Base-by-base conservation (phyloP, 2,888 invertebrate species). In the Eristalis tenax region DNA sequence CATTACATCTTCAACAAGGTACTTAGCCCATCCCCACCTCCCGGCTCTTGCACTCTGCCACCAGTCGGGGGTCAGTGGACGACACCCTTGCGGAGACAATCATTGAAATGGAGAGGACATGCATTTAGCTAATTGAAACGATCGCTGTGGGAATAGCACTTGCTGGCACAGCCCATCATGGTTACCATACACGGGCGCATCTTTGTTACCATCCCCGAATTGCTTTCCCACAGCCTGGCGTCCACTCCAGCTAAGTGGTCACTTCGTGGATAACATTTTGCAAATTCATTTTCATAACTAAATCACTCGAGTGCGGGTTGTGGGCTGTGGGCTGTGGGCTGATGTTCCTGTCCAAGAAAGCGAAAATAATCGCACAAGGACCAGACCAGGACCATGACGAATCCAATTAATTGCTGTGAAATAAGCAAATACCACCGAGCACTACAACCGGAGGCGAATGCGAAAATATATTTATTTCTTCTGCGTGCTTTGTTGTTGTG, bases 41-140 rank as follows among this genome's bases (percentile, higher is more conserved):
- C 8, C 18, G 6, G 5, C 13, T 38, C 38, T 13, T 38, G 38
- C 38, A 38, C 38, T 38, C 38, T 38, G 13, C 43, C 22, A 28
- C 35, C 13, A 50, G 5, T 59, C 23, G 40, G 71, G 71, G 80
- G 80, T 80, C 75, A 75, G 40, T 43, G 61, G 15, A 64, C 78
- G 56, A 8, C 6, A 50, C 40, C 18, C 70, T 40, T 50, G 8
- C 11, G 13, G 35, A 75, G 71, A 79, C 61, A 85, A 76, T 75
- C 66, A 79, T 80, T 65, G 15, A 80, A 87, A 83, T 80, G 83
- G 83, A 73, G 68, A 63, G 79, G 79, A 87, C 76, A 87, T 68
- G 87, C 87, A 87, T 87, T 87, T 87, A 87, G 68, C 79, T 87
- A 87, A 87, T 87, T 83, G 83, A 80, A 87, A 80, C 56, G 75